Evolutionary conservation across 1,140 invertebrate genomes (phyloP).

Genomic region (Zeugodacus cucurbitae): DNA sequence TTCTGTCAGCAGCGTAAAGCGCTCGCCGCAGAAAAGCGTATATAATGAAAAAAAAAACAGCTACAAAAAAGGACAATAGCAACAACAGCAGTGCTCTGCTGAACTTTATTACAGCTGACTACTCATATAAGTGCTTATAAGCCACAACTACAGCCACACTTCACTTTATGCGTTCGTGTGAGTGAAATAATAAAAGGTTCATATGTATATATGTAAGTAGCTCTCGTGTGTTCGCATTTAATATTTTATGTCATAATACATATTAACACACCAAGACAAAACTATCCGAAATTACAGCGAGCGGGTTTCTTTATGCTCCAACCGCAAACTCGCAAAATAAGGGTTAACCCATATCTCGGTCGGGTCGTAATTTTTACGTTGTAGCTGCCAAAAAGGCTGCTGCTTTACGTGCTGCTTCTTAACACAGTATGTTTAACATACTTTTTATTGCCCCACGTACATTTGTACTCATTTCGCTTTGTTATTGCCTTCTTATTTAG

Average conservation of each 20-base stretch:
- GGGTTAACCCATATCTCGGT: not conserved
- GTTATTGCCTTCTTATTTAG: not conserved
- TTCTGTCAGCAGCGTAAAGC: slow-evolving; percentile 40
- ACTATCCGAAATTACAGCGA: not conserved
- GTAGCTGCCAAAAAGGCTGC: not conserved
- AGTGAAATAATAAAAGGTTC: not conserved
- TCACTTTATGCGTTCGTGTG: not conserved
- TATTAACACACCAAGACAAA: not conserved
- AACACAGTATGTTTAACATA: not conserved
- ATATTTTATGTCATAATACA: no score
- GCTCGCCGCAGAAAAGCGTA: not conserved
- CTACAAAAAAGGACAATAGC: not conserved
- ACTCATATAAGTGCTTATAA: not conserved
- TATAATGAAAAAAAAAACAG: not conserved
- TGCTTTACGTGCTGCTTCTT: not conserved
- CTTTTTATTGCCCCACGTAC: not conserved
- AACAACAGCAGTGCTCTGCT: not conserved
- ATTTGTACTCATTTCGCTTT: not conserved
- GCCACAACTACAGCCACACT: no score
- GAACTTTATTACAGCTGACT: not conserved
- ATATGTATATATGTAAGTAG: not conserved
- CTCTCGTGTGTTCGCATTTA: no score
- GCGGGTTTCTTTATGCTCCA: not conserved
- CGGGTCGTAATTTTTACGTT: not conserved
- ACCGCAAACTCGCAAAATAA: not conserved